These are phyloP conservation scores for Mechanitis messenoides DNA, from an alignment of 2,888 invertebrate genomes.

Conservation along the genomic window DNA sequence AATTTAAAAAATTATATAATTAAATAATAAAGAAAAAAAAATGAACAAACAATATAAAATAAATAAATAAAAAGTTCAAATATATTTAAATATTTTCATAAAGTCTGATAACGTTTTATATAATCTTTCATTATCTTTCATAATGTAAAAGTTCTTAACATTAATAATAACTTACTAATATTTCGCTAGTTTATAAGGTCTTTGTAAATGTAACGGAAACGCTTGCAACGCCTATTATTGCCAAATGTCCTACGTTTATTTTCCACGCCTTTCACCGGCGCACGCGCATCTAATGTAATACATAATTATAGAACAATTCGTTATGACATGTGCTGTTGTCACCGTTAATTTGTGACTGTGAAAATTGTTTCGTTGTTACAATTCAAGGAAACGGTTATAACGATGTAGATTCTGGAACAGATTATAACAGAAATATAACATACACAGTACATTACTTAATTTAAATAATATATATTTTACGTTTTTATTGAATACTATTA, in stretches of 20 bases:
- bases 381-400: slow-evolving; percentile 10
- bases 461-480: too few species aligned
- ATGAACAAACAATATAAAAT: too few species aligned
- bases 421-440: too few species aligned
- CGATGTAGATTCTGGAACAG: too few species aligned
- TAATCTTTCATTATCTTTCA: too few species aligned
- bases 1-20: too few species aligned
- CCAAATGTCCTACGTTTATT: slow-evolving; percentile 24
- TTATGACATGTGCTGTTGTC: slow-evolving; percentile 39
- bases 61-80: too few species aligned
- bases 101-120: too few species aligned
- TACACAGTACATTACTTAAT: too few species aligned
- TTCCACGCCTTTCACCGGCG: slow-evolving; percentile 28
- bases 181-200: not conserved
- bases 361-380: slow-evolving; percentile 12
- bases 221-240: slow-evolving; percentile 21
- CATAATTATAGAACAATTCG: slow-evolving; percentile 23
- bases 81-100: too few species aligned
- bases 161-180: not conserved
- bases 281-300: slow-evolving; percentile 20
- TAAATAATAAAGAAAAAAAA: too few species aligned
- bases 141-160: too few species aligned
- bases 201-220: slow-evolving; percentile 20
- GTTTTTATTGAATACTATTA: slow-evolving; percentile 8
- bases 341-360: slow-evolving; percentile 28